Evolutionary conservation across 2,888 invertebrate species (phyloP), one percentile per base, ranked within the genome.

Genomic region (Eupithecia dodoneata): DNA sequence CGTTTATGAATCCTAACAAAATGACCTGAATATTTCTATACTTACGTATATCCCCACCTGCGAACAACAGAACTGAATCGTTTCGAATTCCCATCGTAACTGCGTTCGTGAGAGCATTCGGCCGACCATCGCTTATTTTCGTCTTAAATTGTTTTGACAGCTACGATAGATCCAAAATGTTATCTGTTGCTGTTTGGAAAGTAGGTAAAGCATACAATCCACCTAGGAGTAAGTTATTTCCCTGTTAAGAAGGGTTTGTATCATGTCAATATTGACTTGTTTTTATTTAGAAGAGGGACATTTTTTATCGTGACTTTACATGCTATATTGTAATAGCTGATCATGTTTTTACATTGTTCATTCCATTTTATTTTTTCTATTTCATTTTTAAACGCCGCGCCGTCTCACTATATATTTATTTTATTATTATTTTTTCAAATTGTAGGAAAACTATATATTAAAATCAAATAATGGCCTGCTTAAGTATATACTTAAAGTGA

Each of bases 81-180:
- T 81, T 71, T 78, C 30, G 83, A 80, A 84, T 45, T 15, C 76
- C 73, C 71, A 76, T 80, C 66, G 55, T 42, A 42, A 66, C 6
- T 7, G 42, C 81, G 89, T 89, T 87, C 90, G 90, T 90, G 90
- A 90, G 87, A 90, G 84, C 86, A 90, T 90, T 87, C 85, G 79
- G 71, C 42, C 74, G 73, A 66, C 49, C 81, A 82, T 80, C 83
- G 79, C 83, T 85, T 87, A 87, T 88, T 87, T 87, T 83, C 81
- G 83, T 87, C 82, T 80, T 80, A 78, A 84, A 84, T 85, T 87
- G 87, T 88, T 87, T 87, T 86, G 88, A 85, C 88, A 88, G 72
- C 76, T 80, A 77, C 80, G 81, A 83, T 84, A 82, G 81, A 82
- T 78, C 75, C 73, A 76, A 76, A 79, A 82, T 86, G 82, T 71